A percentile compares a stretch with the other conserved stretches of the same genome.
Evolutionary conservation across 2,113 vertebrate species (phyloP).

Genomic region (Protomyctophum bolini): DNA sequence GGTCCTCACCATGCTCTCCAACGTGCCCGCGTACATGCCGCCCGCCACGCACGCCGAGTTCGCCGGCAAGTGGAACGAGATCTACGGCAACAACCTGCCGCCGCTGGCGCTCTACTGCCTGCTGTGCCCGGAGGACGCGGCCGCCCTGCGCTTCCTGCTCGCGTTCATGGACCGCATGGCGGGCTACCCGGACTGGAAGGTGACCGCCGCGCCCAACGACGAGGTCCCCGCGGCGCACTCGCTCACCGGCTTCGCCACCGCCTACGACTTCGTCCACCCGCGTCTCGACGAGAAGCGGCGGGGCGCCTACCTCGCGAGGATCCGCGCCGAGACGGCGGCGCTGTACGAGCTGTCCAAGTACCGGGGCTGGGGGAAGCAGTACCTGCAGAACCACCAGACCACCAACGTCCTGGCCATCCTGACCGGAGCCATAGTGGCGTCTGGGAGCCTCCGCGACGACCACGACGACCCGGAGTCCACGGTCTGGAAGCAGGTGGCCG

Average conservation of each 20-base stretch:
- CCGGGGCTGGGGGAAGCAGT: conserved; percentile 94
- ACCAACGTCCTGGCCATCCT: conserved; percentile 94
- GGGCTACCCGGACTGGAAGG: conserved; percentile 92
- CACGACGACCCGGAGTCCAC: conserved; percentile 82
- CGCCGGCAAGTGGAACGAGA: conserved; percentile 97
- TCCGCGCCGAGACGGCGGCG: conserved; percentile 83
- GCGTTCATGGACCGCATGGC: conserved; percentile 97
- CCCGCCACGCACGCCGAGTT: conserved; percentile 91
- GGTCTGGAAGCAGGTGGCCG: conserved; percentile 90
- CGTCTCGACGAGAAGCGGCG: conserved; percentile 81
- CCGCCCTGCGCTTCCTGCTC: conserved; percentile 88
- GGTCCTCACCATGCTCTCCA: conserved; percentile 88
- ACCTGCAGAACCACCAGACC: conserved; percentile 96
- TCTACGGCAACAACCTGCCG: conserved; percentile 97
- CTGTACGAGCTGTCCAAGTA: conserved; percentile 92
- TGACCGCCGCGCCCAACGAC: conserved; percentile 91
- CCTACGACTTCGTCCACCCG: conserved; percentile 93
- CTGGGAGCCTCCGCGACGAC: conserved; percentile 80
- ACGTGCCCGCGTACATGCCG: conserved; percentile 88
- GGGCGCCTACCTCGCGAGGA: conserved; percentile 86
- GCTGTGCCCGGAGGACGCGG: conserved; percentile 89
- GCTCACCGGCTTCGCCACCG: conserved; percentile 95
- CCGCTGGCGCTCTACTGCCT: conserved; percentile 94
- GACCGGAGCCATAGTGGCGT: conserved; percentile 88
- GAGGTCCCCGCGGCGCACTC: conserved; percentile 95